These are phyloP conservation scores for Falco novaeseelandiae DNA, from an alignment of 2,797 vertebrate genomes.

Conservation along the genomic window DNA sequence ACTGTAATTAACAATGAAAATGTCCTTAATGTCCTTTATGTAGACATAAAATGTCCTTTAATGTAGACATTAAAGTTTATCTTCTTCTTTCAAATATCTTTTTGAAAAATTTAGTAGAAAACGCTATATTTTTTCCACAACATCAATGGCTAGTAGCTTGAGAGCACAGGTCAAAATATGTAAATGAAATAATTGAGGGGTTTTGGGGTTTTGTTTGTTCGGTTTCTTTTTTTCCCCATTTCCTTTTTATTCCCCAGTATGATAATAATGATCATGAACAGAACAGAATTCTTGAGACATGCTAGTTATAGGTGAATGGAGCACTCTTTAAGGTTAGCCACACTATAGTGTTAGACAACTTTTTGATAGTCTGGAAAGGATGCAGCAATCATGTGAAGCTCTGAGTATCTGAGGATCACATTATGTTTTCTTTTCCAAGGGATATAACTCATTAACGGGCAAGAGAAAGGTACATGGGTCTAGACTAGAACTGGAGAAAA, in stretches of 20 bases:
- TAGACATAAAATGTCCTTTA: neutral
- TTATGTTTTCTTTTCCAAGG: neutral
- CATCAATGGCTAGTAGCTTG: neutral
- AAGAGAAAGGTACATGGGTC: neutral
- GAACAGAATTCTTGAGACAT: neutral
- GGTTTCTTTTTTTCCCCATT: neutral
- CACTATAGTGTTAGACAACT: neutral
- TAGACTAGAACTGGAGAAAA: neutral
- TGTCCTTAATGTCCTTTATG: neutral
- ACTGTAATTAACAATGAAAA: neutral
- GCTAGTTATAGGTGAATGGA: neutral
- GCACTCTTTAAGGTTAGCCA: neutral
- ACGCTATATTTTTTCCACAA: neutral
- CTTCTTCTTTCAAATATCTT: neutral
- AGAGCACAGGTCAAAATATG: neutral
- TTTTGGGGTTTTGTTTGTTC: fast-evolving
- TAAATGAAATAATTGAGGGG: neutral
- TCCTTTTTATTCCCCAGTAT: neutral
- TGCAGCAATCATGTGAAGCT: neutral
- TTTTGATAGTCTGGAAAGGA: neutral
- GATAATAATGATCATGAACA: neutral
- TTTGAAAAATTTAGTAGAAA: neutral
- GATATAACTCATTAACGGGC: neutral
- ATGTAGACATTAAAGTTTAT: neutral
- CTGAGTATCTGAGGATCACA: neutral